Base-by-base conservation (phyloP, 2,113 vertebrate species). In the Pelmatolapia mariae region DNA sequence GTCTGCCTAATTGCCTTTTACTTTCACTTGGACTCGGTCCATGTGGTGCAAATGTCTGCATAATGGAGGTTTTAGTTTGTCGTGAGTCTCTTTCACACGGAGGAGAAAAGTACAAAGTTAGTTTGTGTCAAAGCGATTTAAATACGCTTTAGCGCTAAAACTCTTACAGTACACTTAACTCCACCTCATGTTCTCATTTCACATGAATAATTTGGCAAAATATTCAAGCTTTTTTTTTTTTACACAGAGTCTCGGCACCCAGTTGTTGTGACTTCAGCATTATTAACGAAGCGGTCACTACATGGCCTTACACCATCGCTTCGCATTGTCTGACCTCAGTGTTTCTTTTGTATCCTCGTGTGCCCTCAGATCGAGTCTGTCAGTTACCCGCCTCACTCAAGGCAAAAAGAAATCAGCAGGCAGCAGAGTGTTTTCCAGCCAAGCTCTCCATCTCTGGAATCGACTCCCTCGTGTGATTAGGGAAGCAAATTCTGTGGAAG, bases 401-500 rank as follows among this genome's bases (percentile, higher is more conserved):
- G 38, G 47, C 66, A 31, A 29, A 81, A 80, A 50, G 4, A 91
- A 63, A 84, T 16, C 10, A 82, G 90, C 81, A 83, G 86, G 89
- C 40, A 43, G 59, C 71, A 11, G 87, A 86, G 85, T 84, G 63
- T 81, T 88, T 87, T 85, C 86, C 76, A 47, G 5, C 76, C 31
- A 56, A 53, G 76, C 79, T 47, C 68, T 66, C 82, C 81, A 26
- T 57, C 86, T 89, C 82, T 85, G 71, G 80, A 91, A 89, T 91
- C 47, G 24, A 82, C 76, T 81, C 80, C 90, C 87, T 71, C 12
- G 45, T 91, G 91, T 90, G 85, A 92, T 92, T 89, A 90, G 79
- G 66, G 43, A 90, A 88, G 87, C 84, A 91, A 91, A 91, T 90
- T 94, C 88, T 86, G 86, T 52, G 68, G 85, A 92, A 86, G 82